Conservation (phyloP, 2,888 invertebrate genomes). For the Argyresthia goedartella region DNA sequence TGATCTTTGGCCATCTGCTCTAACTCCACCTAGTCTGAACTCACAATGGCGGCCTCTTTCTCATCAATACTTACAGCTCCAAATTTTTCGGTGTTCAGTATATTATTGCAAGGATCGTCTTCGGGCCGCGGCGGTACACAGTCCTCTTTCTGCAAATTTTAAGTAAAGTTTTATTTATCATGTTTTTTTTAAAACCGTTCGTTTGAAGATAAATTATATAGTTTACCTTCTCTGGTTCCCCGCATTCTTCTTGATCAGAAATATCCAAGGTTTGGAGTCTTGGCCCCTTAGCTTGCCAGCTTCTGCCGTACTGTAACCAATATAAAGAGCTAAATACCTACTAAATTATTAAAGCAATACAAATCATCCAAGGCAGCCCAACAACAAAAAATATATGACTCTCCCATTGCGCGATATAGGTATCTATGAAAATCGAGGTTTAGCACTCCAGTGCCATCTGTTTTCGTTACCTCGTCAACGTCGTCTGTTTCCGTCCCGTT, state of each 20-base stretch:
- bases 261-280: slow-evolving; percentile 53
- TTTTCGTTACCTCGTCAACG: slow-evolving; percentile 61
- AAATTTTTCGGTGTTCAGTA: slow-evolving; percentile 54
- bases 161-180: slow-evolving; percentile 11
- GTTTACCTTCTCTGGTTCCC: slow-evolving; percentile 29
- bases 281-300: slow-evolving; percentile 67
- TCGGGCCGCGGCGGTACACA: slow-evolving; percentile 71
- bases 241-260: slow-evolving; percentile 54
- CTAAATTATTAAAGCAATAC: too few relatives aligned
- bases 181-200: slow-evolving; percentile 15
- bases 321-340: background rate
- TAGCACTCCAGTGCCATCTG: background rate
- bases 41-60: too few relatives aligned
- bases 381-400: too few relatives aligned
- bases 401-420: too few relatives aligned
- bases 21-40: too few relatives aligned
- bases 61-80: slow-evolving; percentile 39
- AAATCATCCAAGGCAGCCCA: too few relatives aligned
- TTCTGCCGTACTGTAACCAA: slow-evolving; percentile 50
- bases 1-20: too few relatives aligned
- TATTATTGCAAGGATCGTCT: slow-evolving; percentile 75
- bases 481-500: slow-evolving; percentile 66
- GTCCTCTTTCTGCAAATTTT: slow-evolving; percentile 25
- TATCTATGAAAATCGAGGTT: too few relatives aligned
- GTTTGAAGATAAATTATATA: background rate